These are phyloP conservation scores for Schizaphis graminum DNA, from an alignment of 2,888 invertebrate genomes.

Conservation along the genomic window DNA sequence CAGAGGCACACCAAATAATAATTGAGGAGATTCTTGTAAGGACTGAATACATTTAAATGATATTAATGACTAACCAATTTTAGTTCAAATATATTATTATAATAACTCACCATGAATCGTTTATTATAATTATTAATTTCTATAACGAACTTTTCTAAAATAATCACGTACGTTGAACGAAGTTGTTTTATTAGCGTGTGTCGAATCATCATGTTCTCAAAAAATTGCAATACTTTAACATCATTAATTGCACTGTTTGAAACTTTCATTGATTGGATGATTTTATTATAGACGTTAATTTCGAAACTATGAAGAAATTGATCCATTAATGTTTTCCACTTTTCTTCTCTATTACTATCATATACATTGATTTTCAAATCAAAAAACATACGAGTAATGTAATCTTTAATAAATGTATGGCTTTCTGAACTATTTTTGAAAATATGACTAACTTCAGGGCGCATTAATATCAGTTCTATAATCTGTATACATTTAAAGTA, in stretches of 20 bases:
- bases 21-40: not conserved
- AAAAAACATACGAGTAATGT: not conserved
- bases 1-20: not conserved
- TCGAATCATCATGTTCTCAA: conserved; percentile 4
- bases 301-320: not conserved
- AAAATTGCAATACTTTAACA: not conserved
- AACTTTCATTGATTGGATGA: not conserved
- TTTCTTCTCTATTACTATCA: not conserved
- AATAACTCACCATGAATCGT: not conserved
- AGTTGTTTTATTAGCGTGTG: not conserved
- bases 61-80: not conserved
- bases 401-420: not conserved
- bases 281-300: not conserved
- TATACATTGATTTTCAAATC: conserved; percentile 11
- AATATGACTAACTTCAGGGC: not conserved
- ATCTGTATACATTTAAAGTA: not conserved
- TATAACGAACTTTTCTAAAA: not conserved
- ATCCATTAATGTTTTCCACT: not conserved
- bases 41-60: not conserved
- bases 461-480: not conserved
- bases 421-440: not conserved
- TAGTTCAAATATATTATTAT: not conserved
- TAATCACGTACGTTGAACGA: not conserved
- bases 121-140: not conserved
- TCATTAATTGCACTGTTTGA: not conserved